Base-by-base conservation (phyloP, 2,113 vertebrate genomes). In the Bubalus kerabau region DNA sequence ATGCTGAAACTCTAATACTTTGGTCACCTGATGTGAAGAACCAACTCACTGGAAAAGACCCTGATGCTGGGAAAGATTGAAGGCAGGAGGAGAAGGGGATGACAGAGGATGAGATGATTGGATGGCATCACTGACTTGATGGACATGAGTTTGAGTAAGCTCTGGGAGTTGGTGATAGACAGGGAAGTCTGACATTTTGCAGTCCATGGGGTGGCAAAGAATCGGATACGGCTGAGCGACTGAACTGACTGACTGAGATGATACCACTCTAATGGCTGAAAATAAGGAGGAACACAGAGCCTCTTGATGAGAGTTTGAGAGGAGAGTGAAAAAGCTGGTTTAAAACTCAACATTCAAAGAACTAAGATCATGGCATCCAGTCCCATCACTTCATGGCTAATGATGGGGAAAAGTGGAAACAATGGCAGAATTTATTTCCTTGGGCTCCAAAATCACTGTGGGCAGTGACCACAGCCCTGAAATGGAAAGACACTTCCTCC, bases 171-270 rank as follows among this genome's bases (percentile, higher is more conserved):
- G 21, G 19, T 74, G 67, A 74, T 40, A 36, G 67, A 74, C 36
- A 74, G 5, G 23, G 71, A 40, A 43, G 71, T 23, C 71, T 74
- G 71, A 24, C 1, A 0, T 43, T 23, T 13, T 74, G 21, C 21
- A 23, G 11, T 40, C 11, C 71, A 74, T 74, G 71, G 71, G n/a
- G 36, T 23, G 13, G 21, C 10, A 43, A 43, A 74, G 71, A 43
- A 11, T 43, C 5, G 12, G 71, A 74, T 6, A 6, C 3, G 0
- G 23, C 5, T 74, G 10, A 43, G 36, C 1, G 12, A 74, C 36
- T 40, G 36, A 40, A 74, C 36, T 71, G 17, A 62, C 28, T 62
- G 13, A 67, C 64, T 67, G 8, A 67, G 64, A 67, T 67, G 64
- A 67, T 67, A 36, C 64, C 64, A 67, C 32, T 67, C 17, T 21